These are phyloP conservation scores for Agriopis marginaria DNA, from an alignment of 2,888 invertebrate genomes.

Conservation along the genomic window DNA sequence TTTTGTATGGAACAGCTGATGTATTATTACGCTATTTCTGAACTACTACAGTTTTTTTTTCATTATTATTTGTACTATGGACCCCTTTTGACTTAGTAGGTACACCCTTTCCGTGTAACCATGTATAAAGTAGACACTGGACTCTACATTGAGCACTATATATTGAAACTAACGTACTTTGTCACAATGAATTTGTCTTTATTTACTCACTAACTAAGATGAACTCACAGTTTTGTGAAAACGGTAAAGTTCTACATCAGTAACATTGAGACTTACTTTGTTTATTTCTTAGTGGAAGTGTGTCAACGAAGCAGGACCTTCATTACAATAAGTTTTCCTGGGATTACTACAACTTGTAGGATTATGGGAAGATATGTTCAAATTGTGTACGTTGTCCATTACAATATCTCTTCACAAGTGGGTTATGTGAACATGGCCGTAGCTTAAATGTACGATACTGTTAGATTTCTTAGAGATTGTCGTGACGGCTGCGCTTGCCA, in stretches of 20 bases:
- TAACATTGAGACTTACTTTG: slow-evolving; percentile 3
- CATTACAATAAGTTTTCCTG: slow-evolving; percentile 25
- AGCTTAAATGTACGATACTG: neutral
- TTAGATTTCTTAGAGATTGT: slow-evolving; percentile 8
- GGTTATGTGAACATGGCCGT: slow-evolving; percentile 14
- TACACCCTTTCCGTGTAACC: too few relatives aligned
- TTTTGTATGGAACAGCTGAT: too few relatives aligned
- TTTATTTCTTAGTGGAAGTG: slow-evolving; percentile 24
- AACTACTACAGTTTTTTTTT: too few relatives aligned
- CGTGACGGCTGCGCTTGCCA: too few relatives aligned
- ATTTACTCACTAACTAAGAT: neutral
- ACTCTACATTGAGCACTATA: slow-evolving; percentile 2
- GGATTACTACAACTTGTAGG: slow-evolving; percentile 13
- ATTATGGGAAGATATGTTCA: slow-evolving; percentile 22
- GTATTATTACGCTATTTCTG: too few relatives aligned
- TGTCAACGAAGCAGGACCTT: slow-evolving; percentile 27
- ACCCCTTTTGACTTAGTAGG: too few relatives aligned
- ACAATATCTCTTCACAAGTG: slow-evolving; percentile 17
- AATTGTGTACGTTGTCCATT: slow-evolving; percentile 4
- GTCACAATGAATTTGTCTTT: slow-evolving; percentile 3
- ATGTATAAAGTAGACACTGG: neutral
- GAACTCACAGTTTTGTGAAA: neutral
- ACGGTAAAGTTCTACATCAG: slow-evolving; percentile 1
- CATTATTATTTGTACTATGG: too few relatives aligned
- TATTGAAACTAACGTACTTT: neutral